A percentile compares a stretch with the other conserved stretches of the same genome.
Evolutionary conservation across 2,113 vertebrate species (phyloP).

Genomic region (Poicephalus gulielmi): DNA sequence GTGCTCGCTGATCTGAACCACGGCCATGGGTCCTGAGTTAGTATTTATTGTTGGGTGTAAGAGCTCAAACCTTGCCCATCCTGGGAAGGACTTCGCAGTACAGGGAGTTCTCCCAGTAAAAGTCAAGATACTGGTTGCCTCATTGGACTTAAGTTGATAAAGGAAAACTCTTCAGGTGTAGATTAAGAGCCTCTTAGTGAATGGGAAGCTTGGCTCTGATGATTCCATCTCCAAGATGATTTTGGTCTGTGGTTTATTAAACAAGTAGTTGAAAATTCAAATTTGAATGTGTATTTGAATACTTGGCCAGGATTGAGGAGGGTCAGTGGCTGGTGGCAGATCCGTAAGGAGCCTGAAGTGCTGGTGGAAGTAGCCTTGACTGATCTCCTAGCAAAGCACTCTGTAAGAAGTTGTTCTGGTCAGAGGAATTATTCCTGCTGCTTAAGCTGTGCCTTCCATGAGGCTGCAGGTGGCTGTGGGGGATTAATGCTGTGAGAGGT

Average conservation of each 20-base stretch:
- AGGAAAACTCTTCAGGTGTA: not conserved
- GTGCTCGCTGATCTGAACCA: not conserved
- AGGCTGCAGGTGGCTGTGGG: not conserved
- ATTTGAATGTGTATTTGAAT: not conserved
- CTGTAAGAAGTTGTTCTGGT: not conserved
- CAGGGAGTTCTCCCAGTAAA: not conserved
- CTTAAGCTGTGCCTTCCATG: rapidly evolving
- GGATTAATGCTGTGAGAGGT: not conserved
- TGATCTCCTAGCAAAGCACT: not conserved
- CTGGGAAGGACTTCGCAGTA: not conserved
- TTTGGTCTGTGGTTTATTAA: not conserved
- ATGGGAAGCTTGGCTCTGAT: not conserved
- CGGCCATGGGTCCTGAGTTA: not conserved
- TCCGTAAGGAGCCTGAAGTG: not conserved
- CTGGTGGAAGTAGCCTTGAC: not conserved
- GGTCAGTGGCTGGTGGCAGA: not conserved
- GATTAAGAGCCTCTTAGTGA: not conserved
- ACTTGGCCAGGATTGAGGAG: not conserved
- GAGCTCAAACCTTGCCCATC: not conserved
- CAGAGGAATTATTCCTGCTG: not conserved
- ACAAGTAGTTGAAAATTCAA: not conserved
- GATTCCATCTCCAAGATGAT: not conserved
- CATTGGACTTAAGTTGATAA: not conserved
- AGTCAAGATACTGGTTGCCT: not conserved
- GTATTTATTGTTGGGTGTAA: not conserved